phyloP scores from a whole-genome alignment of 2,888 invertebrate species.

The Eupithecia centaureata region DNA sequence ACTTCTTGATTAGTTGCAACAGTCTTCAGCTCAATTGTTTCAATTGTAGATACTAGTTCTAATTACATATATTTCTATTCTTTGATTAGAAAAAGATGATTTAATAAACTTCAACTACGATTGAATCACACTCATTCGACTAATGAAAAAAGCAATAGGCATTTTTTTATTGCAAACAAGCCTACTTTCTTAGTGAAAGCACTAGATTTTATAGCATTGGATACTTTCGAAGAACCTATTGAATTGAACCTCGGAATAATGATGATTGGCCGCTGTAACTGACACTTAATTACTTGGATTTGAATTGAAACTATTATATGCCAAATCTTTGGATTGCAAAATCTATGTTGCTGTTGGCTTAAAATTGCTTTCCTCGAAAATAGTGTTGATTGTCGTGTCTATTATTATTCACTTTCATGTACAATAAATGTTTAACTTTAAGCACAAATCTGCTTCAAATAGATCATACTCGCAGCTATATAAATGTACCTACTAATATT shows the following conservation, averaged over 20 bases:
- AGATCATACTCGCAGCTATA: not conserved
- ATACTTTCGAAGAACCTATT: conserved; percentile 10
- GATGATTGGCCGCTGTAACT: conserved; percentile 11
- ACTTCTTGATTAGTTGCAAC: too few relatives aligned
- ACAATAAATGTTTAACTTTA: too few relatives aligned
- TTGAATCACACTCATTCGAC: not conserved
- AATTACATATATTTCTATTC: too few relatives aligned
- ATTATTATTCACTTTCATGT: not conserved
- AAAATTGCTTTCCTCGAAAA: not conserved
- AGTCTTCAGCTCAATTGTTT: too few relatives aligned
- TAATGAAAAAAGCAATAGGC: conserved; percentile 10
- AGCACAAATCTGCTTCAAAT: not conserved
- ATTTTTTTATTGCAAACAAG: conserved; percentile 26
- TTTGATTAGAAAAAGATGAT: not conserved
- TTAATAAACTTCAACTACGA: not conserved
- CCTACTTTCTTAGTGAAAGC: conserved; percentile 38
- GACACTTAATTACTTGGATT: conserved; percentile 7
- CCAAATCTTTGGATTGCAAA: not conserved
- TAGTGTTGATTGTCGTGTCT: not conserved
- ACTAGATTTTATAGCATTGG: conserved; percentile 18
- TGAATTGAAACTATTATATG: not conserved
- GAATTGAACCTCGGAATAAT: not conserved
- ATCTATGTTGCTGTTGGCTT: not conserved
- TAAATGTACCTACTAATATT: not conserved
- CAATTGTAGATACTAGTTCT: too few relatives aligned